Conservation (phyloP, 2,113 vertebrate genomes). For the Tachycineta bicolor region DNA sequence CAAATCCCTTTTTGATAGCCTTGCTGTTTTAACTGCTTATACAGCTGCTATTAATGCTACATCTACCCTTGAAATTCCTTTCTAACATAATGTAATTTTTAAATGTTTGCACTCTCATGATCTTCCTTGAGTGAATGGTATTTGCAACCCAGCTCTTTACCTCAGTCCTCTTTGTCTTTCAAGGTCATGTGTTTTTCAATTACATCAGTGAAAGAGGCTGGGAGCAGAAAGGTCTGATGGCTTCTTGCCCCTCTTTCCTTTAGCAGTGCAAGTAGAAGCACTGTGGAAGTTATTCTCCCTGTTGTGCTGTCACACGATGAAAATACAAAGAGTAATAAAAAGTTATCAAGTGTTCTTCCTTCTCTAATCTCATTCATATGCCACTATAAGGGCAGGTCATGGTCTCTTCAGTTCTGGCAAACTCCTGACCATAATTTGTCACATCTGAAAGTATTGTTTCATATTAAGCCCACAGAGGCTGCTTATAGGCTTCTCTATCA, state of each 20-base stretch:
- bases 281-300: not conserved
- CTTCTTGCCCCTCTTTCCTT: not conserved
- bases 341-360: not conserved
- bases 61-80: conserved; percentile 13
- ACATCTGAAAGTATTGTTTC: not conserved
- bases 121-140: not conserved
- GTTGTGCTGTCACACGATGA: not conserved
- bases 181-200: not conserved
- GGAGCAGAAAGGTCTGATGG: not conserved
- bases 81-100: not conserved
- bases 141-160: not conserved
- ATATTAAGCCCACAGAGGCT: not conserved
- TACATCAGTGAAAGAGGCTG: not conserved
- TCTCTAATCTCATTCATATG: not conserved
- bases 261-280: not conserved
- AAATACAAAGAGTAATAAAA: not conserved
- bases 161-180: not conserved
- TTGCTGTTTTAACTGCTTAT: not conserved
- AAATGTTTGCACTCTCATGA: not conserved
- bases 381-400: not conserved
- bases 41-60: not conserved
- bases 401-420: not conserved
- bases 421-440: not conserved
- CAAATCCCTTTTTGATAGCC: not conserved
- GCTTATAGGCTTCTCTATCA: not conserved